Evolutionary conservation across 1,140 invertebrate species (phyloP), one percentile per base, ranked within the genome.

Genomic region (Bombus fervidus): DNA sequence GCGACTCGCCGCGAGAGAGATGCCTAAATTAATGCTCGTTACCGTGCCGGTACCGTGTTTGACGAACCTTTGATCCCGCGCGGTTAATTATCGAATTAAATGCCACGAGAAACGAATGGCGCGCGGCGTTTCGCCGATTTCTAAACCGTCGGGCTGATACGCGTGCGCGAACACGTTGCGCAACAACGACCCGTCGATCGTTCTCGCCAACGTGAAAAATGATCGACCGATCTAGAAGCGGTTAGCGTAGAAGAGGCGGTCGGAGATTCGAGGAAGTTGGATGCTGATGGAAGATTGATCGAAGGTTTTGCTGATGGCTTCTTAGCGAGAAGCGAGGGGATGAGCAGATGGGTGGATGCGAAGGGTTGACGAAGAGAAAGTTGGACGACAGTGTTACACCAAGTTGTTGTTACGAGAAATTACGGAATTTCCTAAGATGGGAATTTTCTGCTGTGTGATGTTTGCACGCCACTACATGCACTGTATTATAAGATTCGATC

Each of bases 1-100:
- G 41, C 66, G 79, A 78, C 43, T 74, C 68, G 76, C 53, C 15
- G 71, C 71, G 39, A 43, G 28, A n/a, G 62, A 53, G 81, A 84
- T 47, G 76, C 76, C 76, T 84, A 79, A 84, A 84, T 84, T 79
- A 79, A 84, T 15, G 64, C 82, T 78, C 82, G 81, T 83, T 83
- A 78, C 47, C 34, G 73, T 9, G 74, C 47, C 25, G 81, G 31
- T 34, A 47, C 76, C 76, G 76, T 79, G 77, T 84, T 84, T 79
- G 75, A 84, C 76, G 83, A 68, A 84, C 83, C 82, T 84, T 72
- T 84, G 83, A 84, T 84, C 83, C 75, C 53, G 31, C 28, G 34
- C 68, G 83, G 76, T 84, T 79, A 79, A 84, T 84, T 84, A 84
- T 84, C 82, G 82, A 84, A 84, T 84, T 84, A 84, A 84, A 84